phyloP scores from a whole-genome alignment of 2,888 invertebrate species.

The Caenorhabditis parvicauda region DNA sequence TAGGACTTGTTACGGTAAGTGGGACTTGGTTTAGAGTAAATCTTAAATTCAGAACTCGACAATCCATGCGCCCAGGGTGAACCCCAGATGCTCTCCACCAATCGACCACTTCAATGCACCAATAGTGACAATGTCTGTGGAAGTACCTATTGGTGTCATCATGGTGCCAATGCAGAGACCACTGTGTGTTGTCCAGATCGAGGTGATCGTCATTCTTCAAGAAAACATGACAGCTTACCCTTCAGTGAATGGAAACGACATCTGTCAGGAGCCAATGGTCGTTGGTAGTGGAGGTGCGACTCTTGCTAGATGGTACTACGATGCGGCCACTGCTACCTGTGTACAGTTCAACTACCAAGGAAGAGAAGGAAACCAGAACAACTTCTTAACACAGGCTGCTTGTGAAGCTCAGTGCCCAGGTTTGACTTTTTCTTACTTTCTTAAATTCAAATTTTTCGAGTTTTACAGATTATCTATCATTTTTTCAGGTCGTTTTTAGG shows the following conservation, averaged over 20 bases:
- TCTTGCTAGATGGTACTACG: conserved; percentile 52
- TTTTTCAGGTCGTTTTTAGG: too few relatives aligned
- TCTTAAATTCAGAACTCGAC: conserved; percentile 47
- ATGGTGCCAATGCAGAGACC: conserved; percentile 56
- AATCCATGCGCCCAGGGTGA: conserved; percentile 59
- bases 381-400: conserved; percentile 53
- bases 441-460: too few relatives aligned
- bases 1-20: conserved; percentile 55
- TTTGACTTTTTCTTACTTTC: conserved; percentile 5
- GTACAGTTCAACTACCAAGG: conserved; percentile 55
- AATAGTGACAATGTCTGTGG: conserved; percentile 39
- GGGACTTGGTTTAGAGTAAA: not conserved
- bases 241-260: too few relatives aligned
- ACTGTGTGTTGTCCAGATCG: conserved; percentile 62
- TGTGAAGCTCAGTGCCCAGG: conserved; percentile 52
- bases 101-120: conserved; percentile 47
- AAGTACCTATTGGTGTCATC: conserved; percentile 57
- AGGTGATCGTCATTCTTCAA: too few relatives aligned
- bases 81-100: conserved; percentile 47
- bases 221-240: too few relatives aligned
- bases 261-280: conserved; percentile 50
- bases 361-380: conserved; percentile 52
- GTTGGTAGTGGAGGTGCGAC: conserved; percentile 47
- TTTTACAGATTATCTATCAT: too few relatives aligned
- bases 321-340: conserved; percentile 47